Percentiles rank a stretch among this genome's conserved stretches.
These are phyloP conservation scores for Bombus difficillimus DNA, from an alignment of 1,140 invertebrate genomes.

Conservation along the genomic window DNA sequence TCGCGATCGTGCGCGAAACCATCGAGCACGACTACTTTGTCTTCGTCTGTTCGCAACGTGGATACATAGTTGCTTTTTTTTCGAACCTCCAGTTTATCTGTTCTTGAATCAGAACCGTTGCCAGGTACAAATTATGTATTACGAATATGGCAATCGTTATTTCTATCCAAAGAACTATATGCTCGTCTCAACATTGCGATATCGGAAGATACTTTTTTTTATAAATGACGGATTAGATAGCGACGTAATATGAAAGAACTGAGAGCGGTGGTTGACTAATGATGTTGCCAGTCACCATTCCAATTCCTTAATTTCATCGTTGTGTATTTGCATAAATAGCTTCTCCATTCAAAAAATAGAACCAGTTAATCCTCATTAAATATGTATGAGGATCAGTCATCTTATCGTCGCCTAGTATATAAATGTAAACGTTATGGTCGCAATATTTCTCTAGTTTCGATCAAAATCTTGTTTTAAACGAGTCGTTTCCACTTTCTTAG, in stretches of 20 bases:
- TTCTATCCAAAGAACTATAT: not conserved
- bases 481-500: not conserved
- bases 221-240: not conserved
- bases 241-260: not conserved
- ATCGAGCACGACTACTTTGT: constrained; percentile 19
- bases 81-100: constrained; percentile 15
- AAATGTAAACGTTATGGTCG: not conserved
- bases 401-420: not conserved
- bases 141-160: not conserved
- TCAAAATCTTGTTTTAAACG: not conserved
- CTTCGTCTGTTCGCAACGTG: not conserved
- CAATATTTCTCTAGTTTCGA: not conserved
- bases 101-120: not conserved
- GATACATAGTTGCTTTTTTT: not conserved
- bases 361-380: not conserved
- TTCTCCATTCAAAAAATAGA: not conserved
- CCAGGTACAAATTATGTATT: not conserved
- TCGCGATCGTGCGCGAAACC: constrained; percentile 5
- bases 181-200: not conserved
- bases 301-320: not conserved
- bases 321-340: not conserved
- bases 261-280: not conserved
- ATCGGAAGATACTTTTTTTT: not conserved
- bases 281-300: not conserved
- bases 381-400: not conserved